A percentile compares a stretch with the other conserved stretches of the same genome.
Conservation (phyloP, 2,888 invertebrate species). For the Acrobasis repandana region DNA sequence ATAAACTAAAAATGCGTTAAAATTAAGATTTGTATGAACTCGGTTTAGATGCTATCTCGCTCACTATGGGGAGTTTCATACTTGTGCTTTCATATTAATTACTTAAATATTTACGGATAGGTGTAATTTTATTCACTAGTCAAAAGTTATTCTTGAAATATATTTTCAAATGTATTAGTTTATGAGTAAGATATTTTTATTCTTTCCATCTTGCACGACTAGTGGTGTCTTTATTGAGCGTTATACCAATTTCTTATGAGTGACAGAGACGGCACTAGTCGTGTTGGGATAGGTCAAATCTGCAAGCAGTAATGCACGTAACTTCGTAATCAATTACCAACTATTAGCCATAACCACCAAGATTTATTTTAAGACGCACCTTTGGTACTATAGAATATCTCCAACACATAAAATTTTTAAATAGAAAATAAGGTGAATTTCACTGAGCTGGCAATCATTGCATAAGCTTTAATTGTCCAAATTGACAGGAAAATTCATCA, state of each 20-base stretch:
- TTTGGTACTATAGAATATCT: constrained; percentile 40
- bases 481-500: constrained; percentile 3
- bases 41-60: constrained; percentile 33
- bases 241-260: constrained; percentile 5
- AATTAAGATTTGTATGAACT: constrained; percentile 28
- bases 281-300: constrained; percentile 28
- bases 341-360: constrained; percentile 37
- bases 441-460: too few relatives aligned
- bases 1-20: too few relatives aligned
- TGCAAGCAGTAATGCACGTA: constrained; percentile 8
- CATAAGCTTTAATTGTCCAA: too few relatives aligned
- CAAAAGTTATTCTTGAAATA: constrained; percentile 69
- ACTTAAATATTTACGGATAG: constrained; percentile 67
- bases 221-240: constrained; percentile 19
- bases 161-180: constrained; percentile 54
- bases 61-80: constrained; percentile 39
- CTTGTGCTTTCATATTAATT: constrained; percentile 59
- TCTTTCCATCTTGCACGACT: constrained; percentile 34
- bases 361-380: constrained; percentile 45
- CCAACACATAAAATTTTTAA: background rate
- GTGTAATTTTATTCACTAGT: constrained; percentile 76
- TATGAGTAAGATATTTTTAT: constrained; percentile 43
- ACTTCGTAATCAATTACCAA: constrained; percentile 50
- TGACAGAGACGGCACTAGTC: constrained; percentile 26
- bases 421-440: constrained; percentile 9